phyloP scores from a whole-genome alignment of 2,888 invertebrate genomes.

The Hypsopygia costalis region DNA sequence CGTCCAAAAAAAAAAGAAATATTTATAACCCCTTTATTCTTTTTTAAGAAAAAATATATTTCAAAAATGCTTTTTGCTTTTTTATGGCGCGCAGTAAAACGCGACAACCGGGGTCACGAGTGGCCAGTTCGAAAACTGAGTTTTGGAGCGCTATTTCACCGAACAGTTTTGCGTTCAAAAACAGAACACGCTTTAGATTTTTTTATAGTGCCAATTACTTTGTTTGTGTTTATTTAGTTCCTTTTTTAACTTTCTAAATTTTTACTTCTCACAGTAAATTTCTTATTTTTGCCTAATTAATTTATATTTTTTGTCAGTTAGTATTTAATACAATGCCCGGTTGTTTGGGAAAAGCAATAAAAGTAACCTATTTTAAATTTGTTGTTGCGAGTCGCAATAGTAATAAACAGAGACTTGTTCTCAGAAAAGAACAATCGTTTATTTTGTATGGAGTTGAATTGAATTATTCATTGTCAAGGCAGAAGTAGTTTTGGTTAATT shows the following conservation, averaged over 20 bases:
- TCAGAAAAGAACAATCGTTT: conserved; percentile 64
- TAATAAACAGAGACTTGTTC: conserved; percentile 50
- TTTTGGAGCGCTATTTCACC: conserved; percentile 22
- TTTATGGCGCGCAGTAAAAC: conserved; percentile 50
- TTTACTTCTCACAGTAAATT: conserved; percentile 6
- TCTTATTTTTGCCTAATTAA: conserved; percentile 4
- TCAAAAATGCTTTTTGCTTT: conserved; percentile 30
- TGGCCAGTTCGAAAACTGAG: conserved; percentile 37
- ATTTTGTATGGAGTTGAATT: conserved; percentile 61
- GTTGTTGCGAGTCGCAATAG: conserved; percentile 18
- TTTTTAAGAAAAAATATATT: conserved; percentile 42
- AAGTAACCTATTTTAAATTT: conserved; percentile 14
- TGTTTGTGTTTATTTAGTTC: conserved; percentile 1
- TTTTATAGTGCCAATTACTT: background rate
- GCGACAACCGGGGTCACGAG: conserved; percentile 45
- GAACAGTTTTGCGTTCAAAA: conserved; percentile 14
- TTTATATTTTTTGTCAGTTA: background rate
- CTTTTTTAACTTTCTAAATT: conserved; percentile 1
- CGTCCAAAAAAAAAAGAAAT: conserved; percentile 45
- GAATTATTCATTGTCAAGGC: conserved; percentile 63
- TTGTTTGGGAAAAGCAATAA: conserved; percentile 10
- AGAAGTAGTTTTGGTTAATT: too few species aligned
- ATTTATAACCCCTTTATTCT: conserved; percentile 51
- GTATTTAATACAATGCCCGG: conserved; percentile 2
- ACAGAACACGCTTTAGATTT: conserved; percentile 3